Evolutionary conservation across 2,113 vertebrate species (phyloP).

Genomic region (Chaetodon auriga): DNA sequence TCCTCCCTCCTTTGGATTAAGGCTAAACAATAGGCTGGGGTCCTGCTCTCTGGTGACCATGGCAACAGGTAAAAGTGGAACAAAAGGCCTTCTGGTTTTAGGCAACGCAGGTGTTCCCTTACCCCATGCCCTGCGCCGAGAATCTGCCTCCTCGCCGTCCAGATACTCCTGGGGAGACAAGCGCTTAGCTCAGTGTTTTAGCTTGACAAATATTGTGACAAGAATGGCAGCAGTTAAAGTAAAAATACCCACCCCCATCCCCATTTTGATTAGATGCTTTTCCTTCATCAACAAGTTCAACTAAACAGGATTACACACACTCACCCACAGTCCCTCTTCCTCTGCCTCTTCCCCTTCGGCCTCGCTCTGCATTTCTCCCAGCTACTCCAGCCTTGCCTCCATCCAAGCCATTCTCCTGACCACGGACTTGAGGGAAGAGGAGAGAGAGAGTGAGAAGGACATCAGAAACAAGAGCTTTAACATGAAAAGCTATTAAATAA

Average conservation of each 20-base stretch:
- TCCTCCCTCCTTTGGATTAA: slow-evolving; percentile 69
- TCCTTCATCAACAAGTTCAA: neutral
- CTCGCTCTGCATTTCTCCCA: slow-evolving; percentile 93
- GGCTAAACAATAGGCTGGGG: slow-evolving; percentile 72
- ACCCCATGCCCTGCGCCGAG: slow-evolving; percentile 99
- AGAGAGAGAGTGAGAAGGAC: neutral
- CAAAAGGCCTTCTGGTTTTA: slow-evolving; percentile 65
- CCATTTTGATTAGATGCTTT: slow-evolving; percentile 17
- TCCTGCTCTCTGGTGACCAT: slow-evolving; percentile 80
- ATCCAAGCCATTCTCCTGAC: slow-evolving; percentile 97
- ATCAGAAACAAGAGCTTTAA: neutral
- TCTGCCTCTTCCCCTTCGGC: slow-evolving; percentile 93
- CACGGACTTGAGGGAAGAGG: slow-evolving; percentile 86
- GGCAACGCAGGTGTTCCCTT: slow-evolving; percentile 80
- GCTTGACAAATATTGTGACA: slow-evolving; percentile 73
- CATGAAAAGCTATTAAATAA: neutral
- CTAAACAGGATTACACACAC: slow-evolving; percentile 31
- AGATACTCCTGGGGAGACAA: slow-evolving; percentile 58
- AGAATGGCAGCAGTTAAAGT: neutral
- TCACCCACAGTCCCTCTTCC: slow-evolving; percentile 90
- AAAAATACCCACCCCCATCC: neutral
- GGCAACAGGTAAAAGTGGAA: slow-evolving; percentile 78
- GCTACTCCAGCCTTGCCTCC: slow-evolving; percentile 89
- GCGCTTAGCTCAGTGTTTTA: slow-evolving; percentile 16
- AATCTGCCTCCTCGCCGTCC: slow-evolving; percentile 93